Evolutionary conservation across 2,797 vertebrate species (phyloP).

Genomic region (Hafferia zeledoni): DNA sequence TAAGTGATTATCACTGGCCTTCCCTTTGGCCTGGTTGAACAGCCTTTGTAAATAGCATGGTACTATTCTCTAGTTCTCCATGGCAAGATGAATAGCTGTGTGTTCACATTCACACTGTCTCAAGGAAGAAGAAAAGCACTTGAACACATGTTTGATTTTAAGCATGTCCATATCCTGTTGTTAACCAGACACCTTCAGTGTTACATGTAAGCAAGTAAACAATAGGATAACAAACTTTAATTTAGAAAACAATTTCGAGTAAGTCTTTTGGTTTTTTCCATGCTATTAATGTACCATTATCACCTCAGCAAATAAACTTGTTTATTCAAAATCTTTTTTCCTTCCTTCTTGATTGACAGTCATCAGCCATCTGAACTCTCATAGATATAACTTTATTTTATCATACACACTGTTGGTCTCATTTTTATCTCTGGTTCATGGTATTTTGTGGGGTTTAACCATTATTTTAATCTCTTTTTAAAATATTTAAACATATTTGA

Average conservation of each 20-base stretch:
- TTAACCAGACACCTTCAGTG: background rate
- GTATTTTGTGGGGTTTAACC: background rate
- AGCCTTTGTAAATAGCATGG: background rate
- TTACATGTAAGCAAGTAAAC: background rate
- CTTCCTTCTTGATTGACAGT: background rate
- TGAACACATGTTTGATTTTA: background rate
- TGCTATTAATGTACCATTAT: background rate
- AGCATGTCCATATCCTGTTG: background rate
- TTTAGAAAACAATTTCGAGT: background rate
- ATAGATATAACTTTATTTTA: background rate
- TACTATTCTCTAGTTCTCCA: background rate
- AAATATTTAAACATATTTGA: background rate
- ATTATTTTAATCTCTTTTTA: background rate
- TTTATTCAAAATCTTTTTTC: slow-evolving; percentile 6
- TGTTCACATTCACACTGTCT: background rate
- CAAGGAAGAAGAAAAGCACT: background rate
- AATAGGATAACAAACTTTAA: background rate
- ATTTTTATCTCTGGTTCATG: background rate
- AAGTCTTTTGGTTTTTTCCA: background rate
- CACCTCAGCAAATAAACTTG: background rate
- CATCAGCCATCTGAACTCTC: background rate
- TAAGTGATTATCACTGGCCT: background rate
- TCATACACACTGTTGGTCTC: background rate
- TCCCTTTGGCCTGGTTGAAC: background rate
- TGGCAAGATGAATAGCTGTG: background rate